These are phyloP conservation scores for Dryococelus australis DNA, from an alignment of 2,888 invertebrate genomes.

Conservation along the genomic window DNA sequence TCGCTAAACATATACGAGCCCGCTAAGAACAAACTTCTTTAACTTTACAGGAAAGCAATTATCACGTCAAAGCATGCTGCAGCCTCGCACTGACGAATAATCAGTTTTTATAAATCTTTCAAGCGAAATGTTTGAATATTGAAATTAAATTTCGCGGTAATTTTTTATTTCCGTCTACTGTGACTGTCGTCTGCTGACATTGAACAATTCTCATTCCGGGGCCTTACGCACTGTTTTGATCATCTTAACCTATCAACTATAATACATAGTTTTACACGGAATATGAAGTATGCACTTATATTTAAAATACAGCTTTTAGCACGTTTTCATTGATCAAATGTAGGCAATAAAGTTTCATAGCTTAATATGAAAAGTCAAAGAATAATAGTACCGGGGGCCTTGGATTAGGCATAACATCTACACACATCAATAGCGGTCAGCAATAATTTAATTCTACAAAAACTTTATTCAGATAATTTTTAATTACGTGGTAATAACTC, in stretches of 20 bases:
- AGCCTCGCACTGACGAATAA: no score
- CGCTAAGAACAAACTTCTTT: no score
- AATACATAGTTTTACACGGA: not conserved
- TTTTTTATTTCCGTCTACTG: not conserved
- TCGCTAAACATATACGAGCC: no score
- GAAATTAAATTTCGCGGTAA: not conserved
- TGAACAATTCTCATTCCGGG: not conserved
- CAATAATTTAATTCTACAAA: not conserved
- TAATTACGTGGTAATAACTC: not conserved
- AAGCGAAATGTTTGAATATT: not conserved
- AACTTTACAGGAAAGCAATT: no score
- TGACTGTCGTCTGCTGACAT: not conserved
- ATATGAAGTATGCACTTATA: not conserved
- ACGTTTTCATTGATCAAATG: not conserved
- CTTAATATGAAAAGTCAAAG: not conserved
- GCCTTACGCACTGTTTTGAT: not conserved
- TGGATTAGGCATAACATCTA: not conserved
- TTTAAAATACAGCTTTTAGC: not conserved
- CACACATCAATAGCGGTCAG: no score
- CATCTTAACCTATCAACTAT: not conserved
- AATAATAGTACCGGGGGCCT: not conserved
- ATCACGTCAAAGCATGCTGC: no score
- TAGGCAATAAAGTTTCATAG: not conserved
- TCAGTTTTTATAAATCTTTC: not conserved
- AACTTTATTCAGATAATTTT: not conserved